Conservation (phyloP, 2,113 vertebrate genomes). For the Poecile atricapillus region DNA sequence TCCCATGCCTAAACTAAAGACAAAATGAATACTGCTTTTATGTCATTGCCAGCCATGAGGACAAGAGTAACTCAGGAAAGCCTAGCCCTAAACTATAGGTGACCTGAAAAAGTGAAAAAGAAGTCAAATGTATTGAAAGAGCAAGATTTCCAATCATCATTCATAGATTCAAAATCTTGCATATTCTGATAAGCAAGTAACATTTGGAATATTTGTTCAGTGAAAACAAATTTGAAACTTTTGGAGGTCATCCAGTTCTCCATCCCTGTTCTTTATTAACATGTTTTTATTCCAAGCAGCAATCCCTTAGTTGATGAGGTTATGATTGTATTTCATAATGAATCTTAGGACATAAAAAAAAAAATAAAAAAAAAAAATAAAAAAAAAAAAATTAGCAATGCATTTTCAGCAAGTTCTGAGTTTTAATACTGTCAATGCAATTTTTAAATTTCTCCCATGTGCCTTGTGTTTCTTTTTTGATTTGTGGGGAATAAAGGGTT, state of each 20-base stretch:
- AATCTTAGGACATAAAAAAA: neutral
- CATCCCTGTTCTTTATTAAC: neutral
- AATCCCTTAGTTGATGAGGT: neutral
- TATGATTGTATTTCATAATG: neutral
- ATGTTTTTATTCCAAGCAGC: neutral
- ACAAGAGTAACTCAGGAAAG: neutral
- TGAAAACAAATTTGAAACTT: neutral
- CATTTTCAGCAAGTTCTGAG: neutral
- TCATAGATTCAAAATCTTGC: neutral
- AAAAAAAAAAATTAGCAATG: neutral
- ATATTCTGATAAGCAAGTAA: neutral
- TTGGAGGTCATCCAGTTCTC: neutral
- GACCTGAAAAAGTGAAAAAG: accelerated
- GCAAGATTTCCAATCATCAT: neutral
- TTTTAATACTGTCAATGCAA: neutral
- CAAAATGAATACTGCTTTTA: neutral
- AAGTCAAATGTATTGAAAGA: neutral
- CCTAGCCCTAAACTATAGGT: neutral
- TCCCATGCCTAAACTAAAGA: neutral
- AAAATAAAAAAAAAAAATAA: conserved; percentile 14
- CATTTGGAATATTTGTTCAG: neutral
- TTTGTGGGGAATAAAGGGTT: neutral
- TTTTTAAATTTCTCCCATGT: neutral
- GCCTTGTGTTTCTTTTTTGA: neutral
- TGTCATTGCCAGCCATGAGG: neutral